Base-by-base conservation (phyloP, 1,140 invertebrate species). In the Listronotus bonariensis region DNA sequence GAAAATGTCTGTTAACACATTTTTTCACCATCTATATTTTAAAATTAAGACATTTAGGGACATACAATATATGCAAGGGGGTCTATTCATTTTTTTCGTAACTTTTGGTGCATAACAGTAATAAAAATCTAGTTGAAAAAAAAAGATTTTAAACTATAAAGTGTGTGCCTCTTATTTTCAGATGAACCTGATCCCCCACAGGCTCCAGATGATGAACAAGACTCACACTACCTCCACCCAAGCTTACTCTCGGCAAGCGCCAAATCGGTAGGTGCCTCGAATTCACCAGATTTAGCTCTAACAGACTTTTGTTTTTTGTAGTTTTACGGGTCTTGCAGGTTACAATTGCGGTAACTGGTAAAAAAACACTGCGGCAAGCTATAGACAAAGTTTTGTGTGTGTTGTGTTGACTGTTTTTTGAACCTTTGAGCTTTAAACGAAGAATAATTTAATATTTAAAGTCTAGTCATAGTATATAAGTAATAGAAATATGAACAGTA, bases 211-310 rank as follows among this genome's bases (percentile, higher is more conserved):
- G 61, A 67, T 11, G 69, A 67, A 10, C 67, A 81, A 79, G 80
- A 84, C 67, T 86, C 87, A 49, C 84, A 91, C 69, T 94, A 94
- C 77, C 82, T 94, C 4, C 92, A 94, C 82, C 92, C 91, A 15
- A 92, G 88, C 76, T 82, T 93, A 32, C 40, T 68, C 49, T 86
- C 82, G n/a, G 75, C 82, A 11, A 80, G 78, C 32, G 69, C 79
- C 56, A 83, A 86, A 82, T 79, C 82, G 79, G 85, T 87, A 85
- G 70, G 84, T 85, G 68, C 56, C 40, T 46, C 51, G 42, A 59
- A 18, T 65, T 26, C 41, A 41, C 41, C 55, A 55, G 43, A 18
- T 64, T 62, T 45, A 62, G 20, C 10, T 17, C 32, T 43, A 56
- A 62, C 40, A 20, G 17, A 54, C 36, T 20, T 40, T 52, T 38